A percentile compares a stretch with the other conserved stretches of the same genome.
phyloP scores from a whole-genome alignment of 1,140 invertebrate species.

The Calycopis cecrops region DNA sequence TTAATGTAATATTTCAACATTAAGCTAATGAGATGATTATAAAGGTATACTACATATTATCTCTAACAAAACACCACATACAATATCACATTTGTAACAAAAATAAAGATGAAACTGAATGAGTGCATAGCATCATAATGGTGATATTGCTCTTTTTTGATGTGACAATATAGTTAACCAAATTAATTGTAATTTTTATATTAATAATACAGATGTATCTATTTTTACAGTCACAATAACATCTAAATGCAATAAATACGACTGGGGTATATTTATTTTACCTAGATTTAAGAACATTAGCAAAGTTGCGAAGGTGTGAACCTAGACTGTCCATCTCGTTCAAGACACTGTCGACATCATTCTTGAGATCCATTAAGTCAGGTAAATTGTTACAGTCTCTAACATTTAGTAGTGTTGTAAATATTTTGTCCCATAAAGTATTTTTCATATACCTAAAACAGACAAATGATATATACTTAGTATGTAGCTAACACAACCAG shows the following conservation, averaged over 20 bases:
- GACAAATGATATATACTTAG: constrained; percentile 25
- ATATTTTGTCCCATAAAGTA: constrained; percentile 79
- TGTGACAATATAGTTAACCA: constrained; percentile 9
- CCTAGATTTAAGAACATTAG: constrained; percentile 73
- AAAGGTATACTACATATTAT: constrained; percentile 49
- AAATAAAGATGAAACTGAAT: constrained; percentile 41
- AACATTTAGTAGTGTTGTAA: constrained; percentile 81
- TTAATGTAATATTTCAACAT: constrained; percentile 56
- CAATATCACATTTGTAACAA: constrained; percentile 68
- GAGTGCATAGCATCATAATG: constrained; percentile 23
- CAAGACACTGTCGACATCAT: constrained; percentile 77
- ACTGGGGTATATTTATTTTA: constrained; percentile 48
- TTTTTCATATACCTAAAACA: constrained; percentile 79
- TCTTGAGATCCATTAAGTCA: constrained; percentile 78
- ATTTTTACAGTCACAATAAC: constrained; percentile 56
- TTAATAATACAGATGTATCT: constrained; percentile 19
- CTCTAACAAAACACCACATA: constrained; percentile 55
- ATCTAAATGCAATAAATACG: constrained; percentile 73
- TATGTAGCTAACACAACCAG: no score
- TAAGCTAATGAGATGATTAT: constrained; percentile 48
- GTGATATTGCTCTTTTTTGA: constrained; percentile 3
- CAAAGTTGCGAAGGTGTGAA: constrained; percentile 64
- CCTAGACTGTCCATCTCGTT: constrained; percentile 66
- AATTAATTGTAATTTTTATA: constrained; percentile 14
- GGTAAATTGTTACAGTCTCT: constrained; percentile 81